Base-by-base conservation (phyloP, 2,113 vertebrate species). In the Xenopus tropicalis region DNA sequence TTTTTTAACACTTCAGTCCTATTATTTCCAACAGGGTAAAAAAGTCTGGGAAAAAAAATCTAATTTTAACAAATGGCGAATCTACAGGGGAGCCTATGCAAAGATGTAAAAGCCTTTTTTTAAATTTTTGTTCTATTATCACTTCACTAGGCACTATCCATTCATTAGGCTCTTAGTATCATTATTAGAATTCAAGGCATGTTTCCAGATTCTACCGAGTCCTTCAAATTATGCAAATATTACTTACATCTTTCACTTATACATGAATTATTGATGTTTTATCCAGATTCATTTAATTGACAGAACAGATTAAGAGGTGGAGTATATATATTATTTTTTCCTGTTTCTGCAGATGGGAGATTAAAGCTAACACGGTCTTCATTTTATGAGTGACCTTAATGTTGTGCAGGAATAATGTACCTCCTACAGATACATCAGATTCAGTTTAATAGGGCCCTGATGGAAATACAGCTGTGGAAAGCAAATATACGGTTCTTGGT, bases 201-300 rank as follows among this genome's bases (percentile, higher is more conserved):
- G 29, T 37, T 37, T 37, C 29, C 29, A 37, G 29, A 37, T 37
- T 37, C 29, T 37, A 37, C 29, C 29, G 14, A 58, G 56, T 58
- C 56, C 56, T 58, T 58, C 19, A 58, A 20, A 20, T n/a, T n/a
- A 20, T 20, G 56, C 56, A 58, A 20, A 19, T 21, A 37, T 8
- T 37, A 37, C 6, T 37, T 37, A 20, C 19, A 19, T 21, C 56
- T 1, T n/a, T 58, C 7, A 58, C 56, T 19, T 20, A 16, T 17
- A 19, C 14, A 56, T 56, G 56, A 58, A 58, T 58, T 58, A 58
- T 58, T 58, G 19, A 58, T 20, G 56, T 58, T 21, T 58, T 20
- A 21, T 19, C 16, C 17, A 16, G 56, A 58, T 58, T 58, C 21
- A 14, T 58, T 20, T 58, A 19, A 20, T 58, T 11, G 56, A 58